A percentile compares a stretch with the other conserved stretches of the same genome.
These are phyloP conservation scores for Etheostoma spectabile DNA, from an alignment of 2,113 vertebrate species.

Conservation along the genomic window DNA sequence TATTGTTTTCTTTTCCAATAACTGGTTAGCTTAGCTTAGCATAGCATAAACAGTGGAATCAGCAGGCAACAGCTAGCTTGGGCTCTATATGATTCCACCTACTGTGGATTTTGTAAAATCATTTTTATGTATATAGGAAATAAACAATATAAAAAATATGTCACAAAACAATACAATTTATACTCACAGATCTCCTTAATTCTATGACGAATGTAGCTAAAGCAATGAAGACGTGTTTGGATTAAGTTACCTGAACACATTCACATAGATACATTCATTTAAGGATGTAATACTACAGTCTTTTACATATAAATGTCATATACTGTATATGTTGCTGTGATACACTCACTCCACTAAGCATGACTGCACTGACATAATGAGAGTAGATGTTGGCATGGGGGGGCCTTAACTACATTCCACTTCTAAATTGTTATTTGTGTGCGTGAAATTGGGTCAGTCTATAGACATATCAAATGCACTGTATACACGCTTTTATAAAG, in stretches of 20 bases:
- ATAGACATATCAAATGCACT: background rate
- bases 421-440: background rate
- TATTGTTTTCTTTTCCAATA: too few relatives aligned
- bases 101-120: too few relatives aligned
- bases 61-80: too few relatives aligned
- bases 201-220: background rate
- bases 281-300: background rate
- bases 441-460: background rate
- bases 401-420: background rate
- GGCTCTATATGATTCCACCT: too few relatives aligned
- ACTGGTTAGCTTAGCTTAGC: too few relatives aligned
- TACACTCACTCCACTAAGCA: background rate
- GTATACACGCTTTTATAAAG: background rate
- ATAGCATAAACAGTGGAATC: too few relatives aligned
- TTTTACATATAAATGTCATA: background rate
- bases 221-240: background rate
- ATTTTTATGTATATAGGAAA: too few relatives aligned
- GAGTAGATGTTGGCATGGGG: background rate
- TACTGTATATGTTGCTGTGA: background rate
- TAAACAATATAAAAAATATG: background rate
- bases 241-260: background rate
- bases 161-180: background rate
- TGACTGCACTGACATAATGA: background rate
- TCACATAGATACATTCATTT: background rate
- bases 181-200: background rate